Percentiles rank a stretch among this genome's conserved stretches.
Conservation (phyloP, 1,140 invertebrate genomes). For the Latrodectus geometricus region DNA sequence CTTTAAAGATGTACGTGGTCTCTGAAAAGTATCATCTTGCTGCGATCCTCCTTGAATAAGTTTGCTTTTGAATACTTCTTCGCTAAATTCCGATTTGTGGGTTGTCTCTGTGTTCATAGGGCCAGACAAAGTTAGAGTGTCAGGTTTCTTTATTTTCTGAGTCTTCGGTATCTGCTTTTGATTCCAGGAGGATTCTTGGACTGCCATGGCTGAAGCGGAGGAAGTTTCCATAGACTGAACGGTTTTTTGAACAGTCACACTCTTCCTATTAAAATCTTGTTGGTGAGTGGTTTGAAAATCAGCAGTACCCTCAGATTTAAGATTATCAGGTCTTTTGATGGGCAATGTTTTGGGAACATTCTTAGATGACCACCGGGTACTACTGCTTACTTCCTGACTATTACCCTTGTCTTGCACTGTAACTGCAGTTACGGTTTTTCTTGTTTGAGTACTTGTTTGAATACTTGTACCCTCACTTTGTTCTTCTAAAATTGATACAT, state of each 20-base stretch:
- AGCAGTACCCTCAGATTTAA: conserved; percentile 68
- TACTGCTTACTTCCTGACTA: not conserved
- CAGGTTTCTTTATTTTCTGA: conserved; percentile 19
- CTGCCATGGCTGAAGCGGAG: not conserved
- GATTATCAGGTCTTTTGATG: conserved; percentile 66
- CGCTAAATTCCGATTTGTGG: conserved; percentile 11
- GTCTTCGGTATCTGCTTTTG: conserved; percentile 28
- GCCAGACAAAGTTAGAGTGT: conserved; percentile 15
- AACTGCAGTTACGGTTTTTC: not conserved
- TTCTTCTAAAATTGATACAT: not conserved
- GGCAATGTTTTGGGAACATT: conserved; percentile 53
- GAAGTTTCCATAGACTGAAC: not conserved
- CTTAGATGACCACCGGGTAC: conserved; percentile 10
- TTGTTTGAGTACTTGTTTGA: not conserved
- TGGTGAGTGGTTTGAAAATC: conserved; percentile 66
- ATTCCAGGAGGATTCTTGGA: conserved; percentile 24
- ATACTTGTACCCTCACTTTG: not conserved
- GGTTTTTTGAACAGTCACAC: not conserved
- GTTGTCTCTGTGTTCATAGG: conserved; percentile 18
- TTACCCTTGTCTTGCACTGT: conserved; percentile 29
- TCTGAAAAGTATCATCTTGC: conserved; percentile 2
- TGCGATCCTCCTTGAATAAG: not conserved
- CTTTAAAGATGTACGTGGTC: conserved; percentile 38
- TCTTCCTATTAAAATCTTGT: conserved; percentile 28
- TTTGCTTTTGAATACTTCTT: conserved; percentile 19